A percentile compares a stretch with the other conserved stretches of the same genome.
Evolutionary conservation across 2,888 invertebrate genomes (phyloP).

Genomic region (Amphipyra berbera): DNA sequence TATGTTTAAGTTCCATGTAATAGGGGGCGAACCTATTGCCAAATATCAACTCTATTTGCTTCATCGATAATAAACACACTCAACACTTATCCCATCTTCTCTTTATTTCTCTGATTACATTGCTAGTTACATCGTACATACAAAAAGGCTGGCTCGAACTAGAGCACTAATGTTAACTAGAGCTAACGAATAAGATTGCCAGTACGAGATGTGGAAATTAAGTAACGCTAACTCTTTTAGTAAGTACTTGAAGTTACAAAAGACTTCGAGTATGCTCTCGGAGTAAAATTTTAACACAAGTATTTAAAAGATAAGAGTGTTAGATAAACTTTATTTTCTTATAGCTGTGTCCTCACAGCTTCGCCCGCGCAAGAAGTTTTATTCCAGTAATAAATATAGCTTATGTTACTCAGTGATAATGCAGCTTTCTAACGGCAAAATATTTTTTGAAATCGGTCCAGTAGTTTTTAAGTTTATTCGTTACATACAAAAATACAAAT

Average conservation of each 20-base stretch:
- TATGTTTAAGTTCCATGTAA: no score
- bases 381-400: no score
- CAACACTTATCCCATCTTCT: not conserved
- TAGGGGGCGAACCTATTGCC: no score
- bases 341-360: no score
- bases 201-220: slow-evolving; percentile 27
- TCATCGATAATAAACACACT: not conserved
- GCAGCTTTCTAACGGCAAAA: no score
- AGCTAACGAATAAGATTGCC: slow-evolving; percentile 34
- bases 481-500: no score
- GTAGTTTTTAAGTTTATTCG: no score
- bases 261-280: slow-evolving; percentile 16
- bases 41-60: no score
- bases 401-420: no score
- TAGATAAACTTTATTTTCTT: slow-evolving; percentile 18
- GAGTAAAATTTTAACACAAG: slow-evolving; percentile 35
- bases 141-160: slow-evolving; percentile 4
- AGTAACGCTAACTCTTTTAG: slow-evolving; percentile 16
- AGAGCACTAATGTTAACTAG: slow-evolving; percentile 9
- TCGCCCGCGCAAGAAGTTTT: no score
- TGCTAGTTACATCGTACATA: not conserved
- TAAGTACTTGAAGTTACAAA: slow-evolving; percentile 20
- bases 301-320: slow-evolving; percentile 1
- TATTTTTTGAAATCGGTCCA: no score
- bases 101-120: slow-evolving; percentile 4